Conservation (phyloP, 2,113 vertebrate genomes). For the Dendropsophus ebraccatus region DNA sequence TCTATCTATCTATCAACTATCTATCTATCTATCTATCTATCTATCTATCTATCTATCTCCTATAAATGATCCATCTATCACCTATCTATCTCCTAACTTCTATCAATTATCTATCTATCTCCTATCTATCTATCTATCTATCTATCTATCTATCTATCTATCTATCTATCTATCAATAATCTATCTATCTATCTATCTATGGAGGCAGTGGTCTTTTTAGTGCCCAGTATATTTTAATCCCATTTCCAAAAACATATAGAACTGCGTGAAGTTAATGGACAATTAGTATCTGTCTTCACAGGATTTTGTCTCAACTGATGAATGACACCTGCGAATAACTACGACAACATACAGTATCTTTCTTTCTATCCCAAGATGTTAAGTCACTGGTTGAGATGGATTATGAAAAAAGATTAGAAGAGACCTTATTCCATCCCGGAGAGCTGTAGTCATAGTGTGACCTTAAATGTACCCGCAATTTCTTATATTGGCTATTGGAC, state of each 20-base stretch:
- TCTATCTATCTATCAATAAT: too few species aligned
- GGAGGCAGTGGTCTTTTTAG: background rate
- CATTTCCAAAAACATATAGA: background rate
- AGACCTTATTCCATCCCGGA: slow-evolving; percentile 20
- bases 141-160: too few species aligned
- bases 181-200: too few species aligned
- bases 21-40: too few species aligned
- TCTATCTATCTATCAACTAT: too few species aligned
- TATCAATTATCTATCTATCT: too few species aligned
- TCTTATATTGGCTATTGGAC: background rate
- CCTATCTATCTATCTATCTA: too few species aligned
- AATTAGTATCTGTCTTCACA: background rate
- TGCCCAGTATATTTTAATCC: background rate
- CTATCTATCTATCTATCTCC: too few species aligned
- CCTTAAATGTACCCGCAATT: slow-evolving; percentile 12
- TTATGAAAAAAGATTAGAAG: slow-evolving; percentile 8
- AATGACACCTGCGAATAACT: background rate
- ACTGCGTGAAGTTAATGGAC: background rate
- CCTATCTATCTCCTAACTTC: too few species aligned
- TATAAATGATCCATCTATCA: too few species aligned
- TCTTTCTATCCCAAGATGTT: background rate
- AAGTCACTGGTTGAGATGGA: slow-evolving; percentile 1
- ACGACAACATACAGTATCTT: background rate
- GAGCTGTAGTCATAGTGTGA: background rate
- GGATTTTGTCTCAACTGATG: background rate